Base-by-base conservation (phyloP, 2,888 invertebrate species). In the Bembecia ichneumoniformis region DNA sequence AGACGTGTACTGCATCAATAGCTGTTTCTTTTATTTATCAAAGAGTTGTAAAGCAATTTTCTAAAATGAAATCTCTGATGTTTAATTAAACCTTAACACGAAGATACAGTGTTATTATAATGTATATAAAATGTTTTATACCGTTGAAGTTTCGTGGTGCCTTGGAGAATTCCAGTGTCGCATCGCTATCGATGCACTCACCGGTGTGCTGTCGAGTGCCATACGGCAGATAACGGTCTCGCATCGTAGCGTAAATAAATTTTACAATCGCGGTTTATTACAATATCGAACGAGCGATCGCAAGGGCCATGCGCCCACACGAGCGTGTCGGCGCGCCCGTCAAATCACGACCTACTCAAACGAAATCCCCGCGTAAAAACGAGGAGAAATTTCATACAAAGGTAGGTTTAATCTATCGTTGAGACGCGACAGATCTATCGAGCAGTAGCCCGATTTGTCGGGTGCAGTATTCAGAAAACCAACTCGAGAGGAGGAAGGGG, bases 141-240 rank as follows among this genome's bases (percentile, higher is more conserved):
- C 13, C 14, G 40, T 40, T 40, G 40, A 11, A 40, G 13, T 40
- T 40, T 40, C n/a, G n/a, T 40, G 40, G 40, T 40, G 40, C 14
- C 14, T 48, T 48, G 51, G 40, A 40, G 40, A 40, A 40, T 40
- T 40, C 55, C 49, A 55, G 53, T 66, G 65, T 66, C 60, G 58
- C 63, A 59, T 71, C 62, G 68, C 71, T 76, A 76, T 75, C 71
- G 68, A 67, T 75, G 71, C 67, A 64, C 59, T 70, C 65, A 58
- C 58, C 68, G 64, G 63, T 66, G 67, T 59, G 59, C 55, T 55
- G 60, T 61, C 55, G 63, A 74, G 68, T 70, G 66, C 64, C 71
- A 70, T 68, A 69, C 63, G 65, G 59, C 63, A 69, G 80, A 79
- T 81, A 81, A 76, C 76, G 75, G 75, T 74, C 56, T 63, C 56